Conservation (phyloP, 2,797 vertebrate species). For the Gila robusta region DNA sequence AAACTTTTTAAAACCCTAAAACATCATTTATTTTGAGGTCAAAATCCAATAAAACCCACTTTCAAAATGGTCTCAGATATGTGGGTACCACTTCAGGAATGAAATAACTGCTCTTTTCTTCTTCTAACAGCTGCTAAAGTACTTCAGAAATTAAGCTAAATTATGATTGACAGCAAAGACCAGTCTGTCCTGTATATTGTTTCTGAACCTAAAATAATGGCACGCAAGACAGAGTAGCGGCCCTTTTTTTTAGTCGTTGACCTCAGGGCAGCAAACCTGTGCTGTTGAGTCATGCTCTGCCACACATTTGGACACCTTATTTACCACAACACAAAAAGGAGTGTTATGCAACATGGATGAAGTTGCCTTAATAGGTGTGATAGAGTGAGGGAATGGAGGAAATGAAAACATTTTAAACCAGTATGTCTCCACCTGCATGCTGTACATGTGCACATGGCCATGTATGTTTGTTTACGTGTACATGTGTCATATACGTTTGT, state of each 20-base stretch:
- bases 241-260: background rate
- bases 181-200: background rate
- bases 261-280: background rate
- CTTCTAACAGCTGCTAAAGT: background rate
- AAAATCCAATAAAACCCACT: background rate
- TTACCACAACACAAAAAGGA: slow-evolving; percentile 61
- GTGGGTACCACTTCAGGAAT: background rate
- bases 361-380: slow-evolving; percentile 10
- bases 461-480: background rate
- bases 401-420: slow-evolving; percentile 9
- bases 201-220: background rate
- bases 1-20: background rate
- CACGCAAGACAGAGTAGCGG: background rate
- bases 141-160: background rate
- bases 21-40: background rate
- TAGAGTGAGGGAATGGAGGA: slow-evolving; percentile 15
- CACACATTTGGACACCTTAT: slow-evolving; percentile 54
- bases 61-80: background rate
- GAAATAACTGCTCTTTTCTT: background rate
- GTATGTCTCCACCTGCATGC: background rate
- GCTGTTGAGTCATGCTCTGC: slow-evolving; percentile 1
- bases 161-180: background rate
- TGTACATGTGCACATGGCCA: background rate
- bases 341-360: slow-evolving; percentile 42
- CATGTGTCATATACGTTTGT: background rate